phyloP scores from a whole-genome alignment of 2,888 invertebrate species.

The Drosophila trichaetosa region DNA sequence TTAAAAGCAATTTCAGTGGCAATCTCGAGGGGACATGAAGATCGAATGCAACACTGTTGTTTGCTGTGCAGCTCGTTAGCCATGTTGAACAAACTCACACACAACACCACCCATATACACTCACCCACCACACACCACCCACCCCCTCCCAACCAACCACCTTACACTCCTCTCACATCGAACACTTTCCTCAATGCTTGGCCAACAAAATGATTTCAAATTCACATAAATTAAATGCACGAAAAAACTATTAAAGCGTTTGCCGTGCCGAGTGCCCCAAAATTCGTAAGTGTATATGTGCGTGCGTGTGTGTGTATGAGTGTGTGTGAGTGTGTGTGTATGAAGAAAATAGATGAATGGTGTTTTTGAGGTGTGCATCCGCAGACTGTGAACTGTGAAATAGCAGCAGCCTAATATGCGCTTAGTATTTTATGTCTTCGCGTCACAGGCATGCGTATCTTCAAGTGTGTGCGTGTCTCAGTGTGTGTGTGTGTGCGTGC shows the following conservation, averaged over 20 bases:
- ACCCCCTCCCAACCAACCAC: not conserved
- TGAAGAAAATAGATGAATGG: conserved; percentile 67
- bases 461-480: not conserved
- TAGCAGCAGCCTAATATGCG: conserved; percentile 46
- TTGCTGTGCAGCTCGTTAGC: conserved; percentile 45
- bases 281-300: conserved; percentile 1
- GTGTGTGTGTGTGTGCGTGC: conserved; percentile 3
- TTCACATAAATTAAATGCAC: conserved; percentile 76
- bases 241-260: conserved; percentile 74
- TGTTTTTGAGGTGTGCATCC: conserved; percentile 44
- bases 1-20: conserved; percentile 72
- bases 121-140: not conserved
- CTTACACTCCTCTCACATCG: not conserved
- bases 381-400: conserved; percentile 23
- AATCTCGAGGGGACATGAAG: conserved; percentile 16
- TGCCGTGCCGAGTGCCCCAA: conserved; percentile 46
- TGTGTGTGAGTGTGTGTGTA: conserved; percentile 14
- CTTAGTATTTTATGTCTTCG: conserved; percentile 47
- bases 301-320: conserved; percentile 20
- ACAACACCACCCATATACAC: not conserved
- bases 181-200: conserved; percentile 18
- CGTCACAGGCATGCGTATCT: conserved; percentile 7
- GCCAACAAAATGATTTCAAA: conserved; percentile 63
- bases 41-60: conserved; percentile 30
- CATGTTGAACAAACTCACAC: conserved; percentile 27